These are phyloP conservation scores for Dicentrarchus labrax DNA, from an alignment of 2,113 vertebrate genomes.

Conservation along the genomic window DNA sequence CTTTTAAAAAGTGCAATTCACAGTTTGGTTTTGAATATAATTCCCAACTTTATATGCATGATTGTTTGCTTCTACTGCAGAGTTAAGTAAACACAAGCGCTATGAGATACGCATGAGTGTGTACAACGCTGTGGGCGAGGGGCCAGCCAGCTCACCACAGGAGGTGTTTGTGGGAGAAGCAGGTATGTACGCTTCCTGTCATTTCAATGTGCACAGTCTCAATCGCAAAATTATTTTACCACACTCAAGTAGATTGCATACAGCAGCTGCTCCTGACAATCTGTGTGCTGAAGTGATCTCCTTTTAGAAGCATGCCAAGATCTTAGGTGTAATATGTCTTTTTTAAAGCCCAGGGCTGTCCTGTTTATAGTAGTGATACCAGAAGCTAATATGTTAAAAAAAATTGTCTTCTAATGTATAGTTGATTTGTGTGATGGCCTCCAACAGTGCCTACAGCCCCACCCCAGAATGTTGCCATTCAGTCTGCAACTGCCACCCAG, in stretches of 20 bases:
- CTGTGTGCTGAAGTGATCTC: not conserved
- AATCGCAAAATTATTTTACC: no score
- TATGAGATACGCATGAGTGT: slow-evolving; percentile 97
- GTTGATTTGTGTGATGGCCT: not conserved
- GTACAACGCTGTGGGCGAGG: slow-evolving; percentile 95
- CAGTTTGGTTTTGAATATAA: not conserved
- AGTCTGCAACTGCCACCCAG: slow-evolving; percentile 92
- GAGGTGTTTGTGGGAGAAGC: slow-evolving; percentile 99
- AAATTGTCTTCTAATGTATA: not conserved
- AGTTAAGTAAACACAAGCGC: slow-evolving; percentile 94
- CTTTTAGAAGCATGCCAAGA: not conserved
- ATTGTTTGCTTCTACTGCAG: slow-evolving; percentile 74
- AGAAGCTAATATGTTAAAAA: not conserved
- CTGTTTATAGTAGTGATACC: no score
- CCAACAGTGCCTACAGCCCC: slow-evolving; percentile 92
- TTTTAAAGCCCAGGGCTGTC: not conserved
- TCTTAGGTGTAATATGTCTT: not conserved
- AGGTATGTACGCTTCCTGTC: slow-evolving; percentile 82
- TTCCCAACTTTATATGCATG: not conserved
- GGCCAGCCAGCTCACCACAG: slow-evolving; percentile 91
- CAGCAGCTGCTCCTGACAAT: not conserved
- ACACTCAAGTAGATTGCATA: no score
- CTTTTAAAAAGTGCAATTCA: not conserved
- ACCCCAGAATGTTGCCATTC: slow-evolving; percentile 90
- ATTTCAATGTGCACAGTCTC: not conserved